A percentile compares a stretch with the other conserved stretches of the same genome.
phyloP scores from a whole-genome alignment of 2,113 vertebrate genomes.

The Rhinoptilus africanus region DNA sequence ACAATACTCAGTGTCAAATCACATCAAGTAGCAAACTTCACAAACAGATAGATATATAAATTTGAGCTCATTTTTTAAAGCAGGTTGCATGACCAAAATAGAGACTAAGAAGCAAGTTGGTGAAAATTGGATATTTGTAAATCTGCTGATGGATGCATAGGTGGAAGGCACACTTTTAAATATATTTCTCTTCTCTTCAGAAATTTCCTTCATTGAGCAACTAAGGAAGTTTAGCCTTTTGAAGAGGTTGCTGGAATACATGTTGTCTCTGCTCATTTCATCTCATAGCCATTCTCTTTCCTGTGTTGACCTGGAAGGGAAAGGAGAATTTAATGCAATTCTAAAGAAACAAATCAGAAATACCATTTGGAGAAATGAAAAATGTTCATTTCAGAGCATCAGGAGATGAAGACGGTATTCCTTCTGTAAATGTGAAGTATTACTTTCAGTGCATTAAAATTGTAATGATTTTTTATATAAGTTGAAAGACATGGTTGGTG shows the following conservation, averaged over 20 bases:
- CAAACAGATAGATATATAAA: background rate
- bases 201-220: background rate
- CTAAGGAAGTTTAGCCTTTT: background rate
- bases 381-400: background rate
- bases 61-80: background rate
- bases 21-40: background rate
- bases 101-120: background rate
- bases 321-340: background rate
- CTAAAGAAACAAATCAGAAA: background rate
- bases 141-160: background rate
- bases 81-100: background rate
- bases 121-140: background rate
- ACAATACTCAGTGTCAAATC: background rate
- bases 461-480: background rate
- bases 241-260: background rate
- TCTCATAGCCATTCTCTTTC: background rate
- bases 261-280: background rate
- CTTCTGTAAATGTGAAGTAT: background rate
- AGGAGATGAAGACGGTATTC: background rate
- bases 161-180: background rate
- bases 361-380: background rate
- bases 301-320: background rate
- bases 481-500: background rate
- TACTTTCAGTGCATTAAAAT: background rate
- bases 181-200: background rate